Evolutionary conservation across 2,797 vertebrate species (phyloP).

Genomic region (Pipistrellus kuhlii): DNA sequence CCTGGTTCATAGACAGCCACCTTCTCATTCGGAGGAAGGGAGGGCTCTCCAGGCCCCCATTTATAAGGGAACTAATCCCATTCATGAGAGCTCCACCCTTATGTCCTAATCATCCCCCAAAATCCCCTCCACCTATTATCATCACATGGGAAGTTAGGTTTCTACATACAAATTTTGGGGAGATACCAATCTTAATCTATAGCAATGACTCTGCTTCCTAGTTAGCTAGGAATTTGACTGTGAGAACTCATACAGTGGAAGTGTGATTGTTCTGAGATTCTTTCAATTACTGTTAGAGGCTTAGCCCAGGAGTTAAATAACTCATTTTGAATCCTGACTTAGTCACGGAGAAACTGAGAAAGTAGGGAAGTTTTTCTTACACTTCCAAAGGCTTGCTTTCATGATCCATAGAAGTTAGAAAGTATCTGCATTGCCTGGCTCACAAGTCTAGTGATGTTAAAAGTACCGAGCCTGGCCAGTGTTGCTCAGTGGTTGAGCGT

Average conservation of each 20-base stretch:
- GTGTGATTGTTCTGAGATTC: background rate
- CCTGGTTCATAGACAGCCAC: background rate
- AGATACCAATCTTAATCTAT: background rate
- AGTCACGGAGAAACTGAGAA: background rate
- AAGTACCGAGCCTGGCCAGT: background rate
- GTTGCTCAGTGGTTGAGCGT: background rate
- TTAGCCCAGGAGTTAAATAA: background rate
- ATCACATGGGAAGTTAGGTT: background rate
- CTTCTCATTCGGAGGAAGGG: background rate
- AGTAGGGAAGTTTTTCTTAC: background rate
- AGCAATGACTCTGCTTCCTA: background rate
- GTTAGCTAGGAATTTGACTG: background rate
- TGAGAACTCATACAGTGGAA: background rate
- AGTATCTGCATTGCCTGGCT: background rate
- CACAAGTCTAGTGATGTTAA: slow-evolving; percentile 19
- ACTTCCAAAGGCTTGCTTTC: background rate
- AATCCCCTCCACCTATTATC: background rate
- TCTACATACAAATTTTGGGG: background rate
- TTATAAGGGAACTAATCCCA: background rate
- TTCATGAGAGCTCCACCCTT: background rate
- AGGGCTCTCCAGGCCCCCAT: background rate
- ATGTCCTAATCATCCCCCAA: background rate
- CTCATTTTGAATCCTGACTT: background rate
- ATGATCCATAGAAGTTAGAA: background rate
- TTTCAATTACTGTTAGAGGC: background rate